These are phyloP conservation scores for Arrhamphus sclerolepis DNA, from an alignment of 2,797 vertebrate genomes.

Conservation along the genomic window DNA sequence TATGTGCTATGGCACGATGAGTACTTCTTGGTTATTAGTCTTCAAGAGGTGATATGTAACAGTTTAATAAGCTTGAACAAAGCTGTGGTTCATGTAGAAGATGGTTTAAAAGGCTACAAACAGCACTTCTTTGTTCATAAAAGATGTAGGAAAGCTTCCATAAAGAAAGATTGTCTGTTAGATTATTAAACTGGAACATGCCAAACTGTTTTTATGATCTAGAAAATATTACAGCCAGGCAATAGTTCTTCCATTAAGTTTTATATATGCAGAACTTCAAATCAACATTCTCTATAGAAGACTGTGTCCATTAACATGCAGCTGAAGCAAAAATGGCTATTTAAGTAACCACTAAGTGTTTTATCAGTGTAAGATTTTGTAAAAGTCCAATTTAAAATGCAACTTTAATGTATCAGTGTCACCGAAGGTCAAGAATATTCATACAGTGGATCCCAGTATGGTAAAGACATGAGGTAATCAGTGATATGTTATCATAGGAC, in stretches of 20 bases:
- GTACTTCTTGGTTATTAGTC: slow-evolving; percentile 43
- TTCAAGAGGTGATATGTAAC: slow-evolving; percentile 57
- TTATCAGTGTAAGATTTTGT: no score
- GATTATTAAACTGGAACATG: slow-evolving; percentile 15
- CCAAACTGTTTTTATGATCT: slow-evolving; percentile 21
- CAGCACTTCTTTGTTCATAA: slow-evolving; percentile 23
- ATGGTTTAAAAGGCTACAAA: slow-evolving; percentile 37
- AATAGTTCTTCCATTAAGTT: slow-evolving; percentile 13
- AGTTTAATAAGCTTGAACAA: slow-evolving; percentile 54
- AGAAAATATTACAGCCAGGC: slow-evolving; percentile 16
- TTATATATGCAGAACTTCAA: slow-evolving; percentile 4
- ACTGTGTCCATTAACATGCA: neutral
- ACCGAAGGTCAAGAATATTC: no score
- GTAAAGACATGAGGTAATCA: no score
- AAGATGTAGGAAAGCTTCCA: slow-evolving; percentile 8
- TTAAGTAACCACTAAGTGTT: neutral
- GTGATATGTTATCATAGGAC: no score
- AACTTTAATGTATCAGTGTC: no score
- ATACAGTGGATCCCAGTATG: no score
- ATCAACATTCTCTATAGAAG: neutral
- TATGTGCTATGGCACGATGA: slow-evolving; percentile 54
- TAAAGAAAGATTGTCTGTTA: neutral
- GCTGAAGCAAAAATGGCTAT: neutral
- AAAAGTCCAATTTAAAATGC: no score
- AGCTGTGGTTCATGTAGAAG: slow-evolving; percentile 27